Conservation (phyloP, 2,888 invertebrate species). For the Pogonocherus hispidulus region DNA sequence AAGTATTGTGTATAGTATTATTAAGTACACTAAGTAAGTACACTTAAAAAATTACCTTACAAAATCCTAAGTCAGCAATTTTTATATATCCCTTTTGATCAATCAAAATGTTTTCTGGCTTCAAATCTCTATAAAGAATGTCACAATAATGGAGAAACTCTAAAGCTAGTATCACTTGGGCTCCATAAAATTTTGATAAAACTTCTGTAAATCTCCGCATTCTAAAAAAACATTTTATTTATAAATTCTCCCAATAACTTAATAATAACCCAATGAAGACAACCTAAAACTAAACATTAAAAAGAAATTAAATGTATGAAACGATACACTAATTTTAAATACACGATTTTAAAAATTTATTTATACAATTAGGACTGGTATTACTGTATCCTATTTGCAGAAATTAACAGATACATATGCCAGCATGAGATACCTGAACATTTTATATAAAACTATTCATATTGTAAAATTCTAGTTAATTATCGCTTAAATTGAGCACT, state of each 20-base stretch:
- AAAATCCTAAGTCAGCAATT: constrained; percentile 95
- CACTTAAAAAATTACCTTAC: constrained; percentile 73
- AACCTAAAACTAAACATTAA: background rate
- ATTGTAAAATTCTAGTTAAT: no score
- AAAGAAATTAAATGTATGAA: background rate
- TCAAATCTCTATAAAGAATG: constrained; percentile 91
- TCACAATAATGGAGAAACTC: constrained; percentile 93
- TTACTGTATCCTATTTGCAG: no score
- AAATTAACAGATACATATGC: no score
- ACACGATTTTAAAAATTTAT: no score
- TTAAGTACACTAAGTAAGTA: background rate
- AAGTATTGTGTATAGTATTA: background rate
- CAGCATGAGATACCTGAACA: no score
- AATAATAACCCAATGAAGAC: background rate
- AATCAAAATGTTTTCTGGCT: constrained; percentile 92
- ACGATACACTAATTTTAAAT: no score
- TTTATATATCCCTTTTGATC: constrained; percentile 85
- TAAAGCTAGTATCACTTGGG: constrained; percentile 89
- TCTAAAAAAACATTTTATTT: no score
- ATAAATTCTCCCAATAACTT: background rate
- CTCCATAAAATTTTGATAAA: constrained; percentile 88
- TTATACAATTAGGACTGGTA: no score
- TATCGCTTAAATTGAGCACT: no score
- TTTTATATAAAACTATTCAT: no score
- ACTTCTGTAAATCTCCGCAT: constrained; percentile 78